Evolutionary conservation across 2,797 vertebrate species (phyloP).

Genomic region (Pipistrellus kuhlii): DNA sequence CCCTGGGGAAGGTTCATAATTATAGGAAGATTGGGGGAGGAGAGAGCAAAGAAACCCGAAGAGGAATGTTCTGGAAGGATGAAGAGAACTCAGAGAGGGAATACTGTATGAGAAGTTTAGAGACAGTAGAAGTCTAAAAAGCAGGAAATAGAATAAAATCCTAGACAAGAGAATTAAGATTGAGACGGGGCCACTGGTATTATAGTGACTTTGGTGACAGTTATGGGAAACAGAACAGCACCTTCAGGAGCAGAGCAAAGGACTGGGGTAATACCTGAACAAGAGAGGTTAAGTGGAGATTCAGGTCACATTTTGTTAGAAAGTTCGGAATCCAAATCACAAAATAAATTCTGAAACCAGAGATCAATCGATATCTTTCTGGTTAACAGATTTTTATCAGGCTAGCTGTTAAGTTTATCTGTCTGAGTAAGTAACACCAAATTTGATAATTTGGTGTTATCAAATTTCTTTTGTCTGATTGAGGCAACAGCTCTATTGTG

Average conservation of each 20-base stretch:
- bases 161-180: background rate
- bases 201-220: constrained; percentile 34
- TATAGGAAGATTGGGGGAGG: background rate
- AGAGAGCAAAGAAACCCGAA: background rate
- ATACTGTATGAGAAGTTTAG: background rate
- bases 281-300: background rate
- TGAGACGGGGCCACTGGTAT: background rate
- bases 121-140: background rate
- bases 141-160: background rate
- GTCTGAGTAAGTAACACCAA: constrained; percentile 18
- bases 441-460: background rate
- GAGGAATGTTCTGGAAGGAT: background rate
- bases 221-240: constrained; percentile 14
- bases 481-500: constrained; percentile 42
- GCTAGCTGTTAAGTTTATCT: constrained; percentile 43
- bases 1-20: background rate
- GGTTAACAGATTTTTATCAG: constrained; percentile 42
- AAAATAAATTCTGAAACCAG: constrained; percentile 8
- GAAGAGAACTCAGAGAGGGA: background rate
- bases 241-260: background rate
- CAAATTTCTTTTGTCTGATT: constrained; percentile 65
- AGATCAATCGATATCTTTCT: background rate
- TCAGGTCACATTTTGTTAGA: background rate
- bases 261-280: background rate
- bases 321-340: background rate